A percentile compares a stretch with the other conserved stretches of the same genome.
These are phyloP conservation scores for Drusus annulatus DNA, from an alignment of 1,140 invertebrate genomes.

Conservation along the genomic window DNA sequence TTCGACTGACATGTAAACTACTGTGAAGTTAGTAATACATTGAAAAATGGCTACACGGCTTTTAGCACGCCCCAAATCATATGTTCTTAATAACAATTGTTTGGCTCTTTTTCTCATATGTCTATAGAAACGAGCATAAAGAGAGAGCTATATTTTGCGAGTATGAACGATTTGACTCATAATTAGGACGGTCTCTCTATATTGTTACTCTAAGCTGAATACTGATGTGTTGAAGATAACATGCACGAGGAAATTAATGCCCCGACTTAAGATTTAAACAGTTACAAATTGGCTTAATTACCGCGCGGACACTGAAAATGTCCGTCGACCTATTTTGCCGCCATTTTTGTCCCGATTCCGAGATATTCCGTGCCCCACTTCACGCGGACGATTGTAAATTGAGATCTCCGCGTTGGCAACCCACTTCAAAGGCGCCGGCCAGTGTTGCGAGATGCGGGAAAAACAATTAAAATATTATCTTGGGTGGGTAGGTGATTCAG, in stretches of 20 bases:
- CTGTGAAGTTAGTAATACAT: too few species aligned
- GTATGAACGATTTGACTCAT: too few species aligned
- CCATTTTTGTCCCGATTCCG: background rate
- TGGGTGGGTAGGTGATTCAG: background rate
- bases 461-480: background rate
- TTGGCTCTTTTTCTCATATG: too few species aligned
- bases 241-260: background rate
- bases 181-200: too few species aligned
- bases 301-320: conserved; percentile 6
- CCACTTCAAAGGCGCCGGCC: background rate
- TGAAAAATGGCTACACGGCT: too few species aligned
- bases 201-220: too few species aligned
- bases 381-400: background rate
- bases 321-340: conserved; percentile 1
- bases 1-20: too few species aligned
- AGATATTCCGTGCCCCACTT: conserved; percentile 5
- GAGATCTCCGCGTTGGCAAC: background rate
- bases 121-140: too few species aligned
- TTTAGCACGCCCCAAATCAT: too few species aligned
- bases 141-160: too few species aligned
- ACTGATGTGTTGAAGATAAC: too few species aligned
- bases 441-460: conserved; percentile 6
- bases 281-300: conserved; percentile 12
- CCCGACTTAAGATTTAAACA: background rate
- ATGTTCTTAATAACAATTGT: too few species aligned